phyloP scores from a whole-genome alignment of 37 sponge, comb jelly and placozoan genomes.

The Lycopodina hypogea region DNA sequence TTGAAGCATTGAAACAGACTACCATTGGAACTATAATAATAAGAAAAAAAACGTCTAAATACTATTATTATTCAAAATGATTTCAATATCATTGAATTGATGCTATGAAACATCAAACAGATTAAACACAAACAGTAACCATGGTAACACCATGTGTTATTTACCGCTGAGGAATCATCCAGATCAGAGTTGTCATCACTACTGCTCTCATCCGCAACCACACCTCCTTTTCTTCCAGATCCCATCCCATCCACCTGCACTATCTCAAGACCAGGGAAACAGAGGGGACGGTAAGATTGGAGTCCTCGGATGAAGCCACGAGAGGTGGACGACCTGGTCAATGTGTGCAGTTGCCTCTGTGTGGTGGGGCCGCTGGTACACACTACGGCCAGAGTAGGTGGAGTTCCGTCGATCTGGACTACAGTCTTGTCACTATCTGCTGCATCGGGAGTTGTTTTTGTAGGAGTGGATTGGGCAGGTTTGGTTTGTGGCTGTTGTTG shows the following conservation, averaged over 20 bases:
- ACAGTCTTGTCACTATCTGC: background rate
- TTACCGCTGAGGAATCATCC: constrained; percentile 43
- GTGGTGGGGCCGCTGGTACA: background rate
- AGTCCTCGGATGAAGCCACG: background rate
- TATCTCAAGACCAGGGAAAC: constrained; percentile 1
- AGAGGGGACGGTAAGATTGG: background rate
- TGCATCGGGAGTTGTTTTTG: background rate
- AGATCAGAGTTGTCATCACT: constrained; percentile 68
- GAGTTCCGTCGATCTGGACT: constrained; percentile 32
- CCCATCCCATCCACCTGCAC: constrained; percentile 35
- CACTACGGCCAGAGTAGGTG: background rate
- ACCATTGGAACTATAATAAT: too few relatives aligned
- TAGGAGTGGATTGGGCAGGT: background rate
- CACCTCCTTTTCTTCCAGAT: constrained; percentile 24
- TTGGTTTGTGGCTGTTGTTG: constrained; percentile 14
- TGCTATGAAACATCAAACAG: too few relatives aligned
- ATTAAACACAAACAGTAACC: too few relatives aligned
- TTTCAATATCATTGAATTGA: too few relatives aligned
- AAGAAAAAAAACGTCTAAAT: background rate
- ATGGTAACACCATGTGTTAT: too few relatives aligned
- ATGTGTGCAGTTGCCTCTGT: background rate
- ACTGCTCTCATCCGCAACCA: constrained; percentile 38
- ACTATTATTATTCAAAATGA: background rate
- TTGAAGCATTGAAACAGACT: too few relatives aligned
- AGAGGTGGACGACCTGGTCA: background rate